Conservation (phyloP, 2,797 vertebrate genomes). For the Aplochiton taeniatus region DNA sequence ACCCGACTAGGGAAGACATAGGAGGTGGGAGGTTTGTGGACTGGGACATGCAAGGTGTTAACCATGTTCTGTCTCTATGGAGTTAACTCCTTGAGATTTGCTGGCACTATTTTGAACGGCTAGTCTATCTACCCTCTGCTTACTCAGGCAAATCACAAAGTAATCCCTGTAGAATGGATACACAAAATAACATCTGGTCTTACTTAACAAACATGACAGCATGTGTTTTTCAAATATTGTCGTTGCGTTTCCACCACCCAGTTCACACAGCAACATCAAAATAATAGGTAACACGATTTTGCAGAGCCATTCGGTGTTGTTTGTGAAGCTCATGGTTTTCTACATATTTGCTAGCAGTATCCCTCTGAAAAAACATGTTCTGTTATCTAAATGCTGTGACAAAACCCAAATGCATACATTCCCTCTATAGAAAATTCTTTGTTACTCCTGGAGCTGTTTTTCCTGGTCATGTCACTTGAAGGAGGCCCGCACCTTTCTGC, state of each 20-base stretch:
- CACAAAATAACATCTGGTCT: background rate
- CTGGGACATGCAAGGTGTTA: background rate
- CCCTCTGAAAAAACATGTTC: no score
- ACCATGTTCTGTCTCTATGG: no score
- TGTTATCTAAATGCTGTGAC: background rate
- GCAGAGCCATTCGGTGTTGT: no score
- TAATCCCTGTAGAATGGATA: background rate
- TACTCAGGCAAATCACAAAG: background rate
- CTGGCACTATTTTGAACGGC: no score
- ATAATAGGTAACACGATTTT: no score
- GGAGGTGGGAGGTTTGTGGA: background rate
- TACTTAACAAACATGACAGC: no score
- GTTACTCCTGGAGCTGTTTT: no score
- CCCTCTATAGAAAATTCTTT: background rate
- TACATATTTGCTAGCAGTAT: no score
- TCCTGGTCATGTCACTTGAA: slow-evolving; percentile 73
- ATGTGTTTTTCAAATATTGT: no score
- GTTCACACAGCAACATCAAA: background rate
- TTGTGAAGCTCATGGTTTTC: no score
- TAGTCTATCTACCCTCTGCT: background rate
- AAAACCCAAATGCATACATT: slow-evolving; percentile 40
- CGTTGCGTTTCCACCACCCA: background rate
- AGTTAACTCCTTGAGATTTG: no score
- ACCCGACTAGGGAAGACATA: background rate
- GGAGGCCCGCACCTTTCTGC: slow-evolving; percentile 85